Evolutionary conservation across 2,888 invertebrate genomes (phyloP).

Genomic region (Spodoptera littoralis): DNA sequence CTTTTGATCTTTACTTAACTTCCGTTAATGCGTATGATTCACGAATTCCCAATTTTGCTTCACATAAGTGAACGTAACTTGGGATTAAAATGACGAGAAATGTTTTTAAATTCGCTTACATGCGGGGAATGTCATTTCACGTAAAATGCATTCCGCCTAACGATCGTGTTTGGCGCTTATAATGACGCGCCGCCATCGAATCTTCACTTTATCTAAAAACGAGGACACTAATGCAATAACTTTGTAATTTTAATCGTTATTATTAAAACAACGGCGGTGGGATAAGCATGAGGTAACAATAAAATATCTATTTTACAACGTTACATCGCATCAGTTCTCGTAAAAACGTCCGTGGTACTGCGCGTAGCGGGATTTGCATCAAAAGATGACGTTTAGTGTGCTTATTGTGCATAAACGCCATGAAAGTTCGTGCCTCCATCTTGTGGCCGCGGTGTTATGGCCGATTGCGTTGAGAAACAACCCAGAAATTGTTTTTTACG

Average conservation of each 20-base stretch:
- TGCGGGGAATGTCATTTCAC: slow-evolving; percentile 61
- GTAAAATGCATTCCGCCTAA: slow-evolving; percentile 62
- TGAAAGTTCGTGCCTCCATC: slow-evolving; percentile 66
- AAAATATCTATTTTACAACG: slow-evolving; percentile 81
- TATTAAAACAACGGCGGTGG: slow-evolving; percentile 83
- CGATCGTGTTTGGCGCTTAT: slow-evolving; percentile 61
- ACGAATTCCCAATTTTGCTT: slow-evolving; percentile 42
- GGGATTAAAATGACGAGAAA: slow-evolving; percentile 45
- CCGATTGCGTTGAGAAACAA: slow-evolving; percentile 73
- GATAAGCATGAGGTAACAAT: slow-evolving; percentile 73
- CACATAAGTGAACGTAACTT: slow-evolving; percentile 44
- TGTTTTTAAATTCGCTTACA: slow-evolving; percentile 21
- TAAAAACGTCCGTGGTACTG: slow-evolving; percentile 75
- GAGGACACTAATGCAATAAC: slow-evolving; percentile 77
- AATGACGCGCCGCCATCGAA: slow-evolving; percentile 58
- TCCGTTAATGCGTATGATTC: slow-evolving; percentile 42
- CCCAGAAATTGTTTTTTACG: slow-evolving; percentile 67
- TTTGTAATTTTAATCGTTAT: slow-evolving; percentile 84
- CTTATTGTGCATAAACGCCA: slow-evolving; percentile 74
- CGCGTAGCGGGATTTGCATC: slow-evolving; percentile 76
- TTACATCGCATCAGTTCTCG: slow-evolving; percentile 73
- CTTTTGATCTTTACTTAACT: slow-evolving; percentile 40
- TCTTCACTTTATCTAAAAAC: slow-evolving; percentile 78
- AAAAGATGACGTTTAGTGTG: slow-evolving; percentile 73
- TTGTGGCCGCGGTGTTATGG: slow-evolving; percentile 73